Base-by-base conservation (phyloP, 2,888 invertebrate species). In the Stenchaetothrips biformis region DNA sequence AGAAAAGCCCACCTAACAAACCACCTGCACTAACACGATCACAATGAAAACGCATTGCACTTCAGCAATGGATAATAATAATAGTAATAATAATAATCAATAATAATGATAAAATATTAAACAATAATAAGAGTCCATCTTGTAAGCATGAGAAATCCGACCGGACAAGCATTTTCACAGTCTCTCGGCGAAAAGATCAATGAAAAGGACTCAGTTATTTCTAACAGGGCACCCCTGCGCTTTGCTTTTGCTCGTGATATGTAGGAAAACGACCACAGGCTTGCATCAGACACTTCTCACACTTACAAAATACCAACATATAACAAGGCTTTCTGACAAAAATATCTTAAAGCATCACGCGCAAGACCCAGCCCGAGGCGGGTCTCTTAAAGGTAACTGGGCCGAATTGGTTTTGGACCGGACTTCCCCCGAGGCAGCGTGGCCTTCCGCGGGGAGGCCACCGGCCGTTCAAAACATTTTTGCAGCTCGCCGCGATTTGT, bases 41-140 rank as follows among this genome's bases (percentile, higher is more conserved):
- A 74, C 67, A 74, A 59, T 74, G 67, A 74, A 74, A 25, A 74
- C 67, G 25, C 67, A 74, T 74, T 74, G 67, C 67, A 74, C 67
- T 74, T 74, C 67, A 21, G 67, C 67, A 74, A 74, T 74, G 67
- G 25, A 74, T 67, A 21, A 67, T 67, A 67, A 67, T 74, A 74
- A 74, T 74, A 74, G 25, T 74, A 25, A 74, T 74, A 74, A 74
- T 74, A 7, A 13, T 53, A 53, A 53, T 53, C 13, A 74, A 74
- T 74, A 74, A 74, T 25, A 25, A 74, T 74, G 21, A 74, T 74
- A 74, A 74, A 74, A 74, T 74, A 49, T 77, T 47, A 77, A 77
- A 77, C 49, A 77, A 77, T 48, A 77, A 80, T 48, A 77, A 77
- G 21, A 80, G 78, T 25, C 25, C 67, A 74, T 74, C 11, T 74